phyloP scores from a whole-genome alignment of 1,140 invertebrate genomes.

The Drosophila tani region DNA sequence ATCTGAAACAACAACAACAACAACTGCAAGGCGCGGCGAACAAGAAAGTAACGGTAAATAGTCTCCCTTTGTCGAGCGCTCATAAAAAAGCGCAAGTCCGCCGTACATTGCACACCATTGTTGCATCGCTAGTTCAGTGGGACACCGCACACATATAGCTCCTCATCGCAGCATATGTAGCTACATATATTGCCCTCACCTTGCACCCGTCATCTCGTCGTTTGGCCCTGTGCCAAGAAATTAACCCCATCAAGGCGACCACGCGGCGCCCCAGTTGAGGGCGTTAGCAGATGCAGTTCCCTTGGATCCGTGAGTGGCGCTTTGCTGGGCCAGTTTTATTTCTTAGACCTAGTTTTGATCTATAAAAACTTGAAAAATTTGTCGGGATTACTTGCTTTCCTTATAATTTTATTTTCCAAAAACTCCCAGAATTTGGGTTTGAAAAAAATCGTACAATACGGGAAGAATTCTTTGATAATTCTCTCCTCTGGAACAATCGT shows the following conservation, averaged over 20 bases:
- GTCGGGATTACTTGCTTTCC: background rate
- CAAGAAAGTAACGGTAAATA: constrained; percentile 38
- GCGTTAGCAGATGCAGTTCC: constrained; percentile 12
- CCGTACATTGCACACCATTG: constrained; percentile 31
- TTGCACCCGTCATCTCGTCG: constrained; percentile 35
- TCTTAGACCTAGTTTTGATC: background rate
- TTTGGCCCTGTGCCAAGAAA: constrained; percentile 58
- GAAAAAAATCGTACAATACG: background rate
- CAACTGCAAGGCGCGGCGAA: constrained; percentile 22
- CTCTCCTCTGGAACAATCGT: background rate
- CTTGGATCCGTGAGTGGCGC: background rate
- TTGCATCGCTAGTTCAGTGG: constrained; percentile 20
- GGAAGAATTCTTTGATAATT: too few species aligned
- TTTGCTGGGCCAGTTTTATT: background rate
- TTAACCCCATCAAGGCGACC: constrained; percentile 31
- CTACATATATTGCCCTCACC: constrained; percentile 23
- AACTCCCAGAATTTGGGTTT: background rate
- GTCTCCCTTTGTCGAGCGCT: constrained; percentile 46
- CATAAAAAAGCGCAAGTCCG: constrained; percentile 42
- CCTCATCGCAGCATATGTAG: constrained; percentile 1
- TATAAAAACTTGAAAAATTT: background rate
- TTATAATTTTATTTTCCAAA: background rate
- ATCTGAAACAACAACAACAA: constrained; percentile 7
- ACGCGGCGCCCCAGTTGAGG: constrained; percentile 13
- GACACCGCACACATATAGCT: constrained; percentile 31